Evolutionary conservation across 2,888 invertebrate genomes (phyloP).

Genomic region (Drosophila anomelani): DNA sequence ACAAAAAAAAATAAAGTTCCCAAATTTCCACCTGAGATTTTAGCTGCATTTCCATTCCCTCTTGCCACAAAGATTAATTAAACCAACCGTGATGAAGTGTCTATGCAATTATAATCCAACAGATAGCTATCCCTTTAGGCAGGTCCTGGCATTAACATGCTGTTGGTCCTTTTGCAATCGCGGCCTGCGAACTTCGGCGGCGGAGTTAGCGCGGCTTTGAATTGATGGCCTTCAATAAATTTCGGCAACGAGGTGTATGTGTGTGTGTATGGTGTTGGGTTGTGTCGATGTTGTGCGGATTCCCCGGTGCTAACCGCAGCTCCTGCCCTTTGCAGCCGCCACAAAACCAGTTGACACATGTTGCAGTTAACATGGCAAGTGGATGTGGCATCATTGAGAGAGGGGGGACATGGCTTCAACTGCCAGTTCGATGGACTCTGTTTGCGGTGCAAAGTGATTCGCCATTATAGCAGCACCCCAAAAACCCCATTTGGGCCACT

Average conservation of each 20-base stretch:
- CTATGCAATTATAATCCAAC: slow-evolving; percentile 32
- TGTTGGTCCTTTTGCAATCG: slow-evolving; percentile 21
- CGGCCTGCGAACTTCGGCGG: slow-evolving; percentile 23
- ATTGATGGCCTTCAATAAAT: slow-evolving; percentile 57
- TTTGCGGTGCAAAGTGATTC: slow-evolving; percentile 64
- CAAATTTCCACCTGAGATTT: background rate
- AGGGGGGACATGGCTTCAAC: slow-evolving; percentile 24
- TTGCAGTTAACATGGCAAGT: slow-evolving; percentile 53
- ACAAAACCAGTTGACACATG: slow-evolving; percentile 68
- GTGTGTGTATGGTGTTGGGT: background rate
- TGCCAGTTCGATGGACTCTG: slow-evolving; percentile 39
- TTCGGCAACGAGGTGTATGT: slow-evolving; percentile 28
- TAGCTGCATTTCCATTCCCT: background rate
- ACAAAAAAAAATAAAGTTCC: background rate
- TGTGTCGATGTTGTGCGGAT: background rate
- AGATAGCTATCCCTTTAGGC: slow-evolving; percentile 5
- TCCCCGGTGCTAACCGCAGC: slow-evolving; percentile 25
- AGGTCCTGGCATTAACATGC: slow-evolving; percentile 11
- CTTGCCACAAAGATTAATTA: slow-evolving; percentile 7
- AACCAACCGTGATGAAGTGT: slow-evolving; percentile 7
- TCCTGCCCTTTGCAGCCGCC: slow-evolving; percentile 12
- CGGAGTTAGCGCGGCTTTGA: slow-evolving; percentile 31
- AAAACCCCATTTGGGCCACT: slow-evolving; percentile 17
- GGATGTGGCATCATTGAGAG: slow-evolving; percentile 19
- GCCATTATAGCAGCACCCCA: slow-evolving; percentile 48